Evolutionary conservation across 2,113 vertebrate species (phyloP).

Genomic region (Sinocyclocheilus rhinocerous): DNA sequence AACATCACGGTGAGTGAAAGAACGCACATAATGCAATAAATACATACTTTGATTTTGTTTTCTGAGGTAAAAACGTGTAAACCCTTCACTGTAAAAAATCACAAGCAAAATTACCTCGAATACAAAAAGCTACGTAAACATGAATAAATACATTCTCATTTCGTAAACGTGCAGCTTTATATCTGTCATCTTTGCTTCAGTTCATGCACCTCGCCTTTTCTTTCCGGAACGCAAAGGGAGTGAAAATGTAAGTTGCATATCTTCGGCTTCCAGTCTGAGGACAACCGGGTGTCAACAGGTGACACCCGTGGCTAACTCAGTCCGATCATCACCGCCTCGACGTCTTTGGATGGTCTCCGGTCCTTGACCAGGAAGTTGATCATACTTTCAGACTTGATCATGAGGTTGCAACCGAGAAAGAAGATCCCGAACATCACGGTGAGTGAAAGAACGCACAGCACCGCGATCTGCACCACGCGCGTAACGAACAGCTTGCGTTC

Average conservation of each 20-base stretch:
- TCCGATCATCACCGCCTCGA: slow-evolving; percentile 93
- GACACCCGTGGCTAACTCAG: slow-evolving; percentile 77
- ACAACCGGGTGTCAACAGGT: slow-evolving; percentile 9
- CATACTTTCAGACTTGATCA: slow-evolving; percentile 98
- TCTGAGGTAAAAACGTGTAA: slow-evolving; percentile 76
- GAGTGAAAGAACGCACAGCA: slow-evolving; percentile 93
- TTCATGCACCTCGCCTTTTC: slow-evolving; percentile 23
- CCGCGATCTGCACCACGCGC: slow-evolving; percentile 93
- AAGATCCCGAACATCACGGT: slow-evolving; percentile 96
- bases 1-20: slow-evolving; percentile 95
- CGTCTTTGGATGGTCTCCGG: slow-evolving; percentile 92
- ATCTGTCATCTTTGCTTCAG: background rate
- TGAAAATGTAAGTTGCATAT: slow-evolving; percentile 73
- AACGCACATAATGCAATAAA: too few relatives aligned
- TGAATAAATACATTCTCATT: slow-evolving; percentile 51
- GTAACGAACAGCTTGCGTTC: slow-evolving; percentile 92
- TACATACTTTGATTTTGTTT: slow-evolving; percentile 46
- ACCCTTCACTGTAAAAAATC: slow-evolving; percentile 64
- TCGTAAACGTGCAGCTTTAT: slow-evolving; percentile 43
- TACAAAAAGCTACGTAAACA: slow-evolving; percentile 42
- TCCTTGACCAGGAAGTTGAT: slow-evolving; percentile 97
- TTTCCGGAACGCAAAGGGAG: slow-evolving; percentile 45
- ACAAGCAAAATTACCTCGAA: background rate
- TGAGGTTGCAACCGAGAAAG: slow-evolving; percentile 96
- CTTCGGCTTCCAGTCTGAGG: slow-evolving; percentile 48